Percentiles rank a stretch among this genome's conserved stretches.
Conservation (phyloP, 2,113 vertebrate genomes). For the Origma solitaria region DNA sequence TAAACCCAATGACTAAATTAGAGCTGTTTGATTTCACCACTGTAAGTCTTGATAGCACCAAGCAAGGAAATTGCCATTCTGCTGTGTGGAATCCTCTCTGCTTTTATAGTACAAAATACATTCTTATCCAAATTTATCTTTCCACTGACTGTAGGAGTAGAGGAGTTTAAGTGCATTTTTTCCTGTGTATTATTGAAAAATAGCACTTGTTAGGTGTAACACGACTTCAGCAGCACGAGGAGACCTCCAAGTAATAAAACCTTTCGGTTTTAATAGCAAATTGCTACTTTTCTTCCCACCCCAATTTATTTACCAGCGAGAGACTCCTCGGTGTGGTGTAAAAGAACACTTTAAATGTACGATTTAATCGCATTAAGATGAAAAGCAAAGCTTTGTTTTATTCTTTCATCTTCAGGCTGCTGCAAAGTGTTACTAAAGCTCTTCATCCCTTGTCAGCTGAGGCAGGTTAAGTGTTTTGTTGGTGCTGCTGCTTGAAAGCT, state of each 20-base stretch:
- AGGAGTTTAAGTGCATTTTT: background rate
- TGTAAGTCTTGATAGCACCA: background rate
- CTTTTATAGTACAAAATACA: background rate
- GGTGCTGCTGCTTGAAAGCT: constrained; percentile 22
- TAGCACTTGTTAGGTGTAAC: background rate
- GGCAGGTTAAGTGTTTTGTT: constrained; percentile 31
- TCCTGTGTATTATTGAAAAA: background rate
- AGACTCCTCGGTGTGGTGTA: background rate
- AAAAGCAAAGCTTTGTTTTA: constrained; percentile 19
- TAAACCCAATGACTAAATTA: background rate
- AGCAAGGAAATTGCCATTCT: background rate
- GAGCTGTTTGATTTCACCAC: background rate
- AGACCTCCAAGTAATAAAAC: background rate
- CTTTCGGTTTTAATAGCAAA: background rate
- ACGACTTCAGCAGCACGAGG: background rate
- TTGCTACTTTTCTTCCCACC: background rate
- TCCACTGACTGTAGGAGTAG: background rate
- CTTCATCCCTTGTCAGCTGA: constrained; percentile 28
- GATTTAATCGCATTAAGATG: background rate
- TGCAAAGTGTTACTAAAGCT: constrained; percentile 35
- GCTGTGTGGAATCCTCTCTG: background rate
- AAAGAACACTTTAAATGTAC: background rate
- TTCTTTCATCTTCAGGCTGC: constrained; percentile 12
- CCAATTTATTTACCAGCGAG: background rate
- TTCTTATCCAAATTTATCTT: background rate